Evolutionary conservation across 1,140 invertebrate species (phyloP), one percentile per base, ranked within the genome.

Genomic region (Drosophila setifemur): DNA sequence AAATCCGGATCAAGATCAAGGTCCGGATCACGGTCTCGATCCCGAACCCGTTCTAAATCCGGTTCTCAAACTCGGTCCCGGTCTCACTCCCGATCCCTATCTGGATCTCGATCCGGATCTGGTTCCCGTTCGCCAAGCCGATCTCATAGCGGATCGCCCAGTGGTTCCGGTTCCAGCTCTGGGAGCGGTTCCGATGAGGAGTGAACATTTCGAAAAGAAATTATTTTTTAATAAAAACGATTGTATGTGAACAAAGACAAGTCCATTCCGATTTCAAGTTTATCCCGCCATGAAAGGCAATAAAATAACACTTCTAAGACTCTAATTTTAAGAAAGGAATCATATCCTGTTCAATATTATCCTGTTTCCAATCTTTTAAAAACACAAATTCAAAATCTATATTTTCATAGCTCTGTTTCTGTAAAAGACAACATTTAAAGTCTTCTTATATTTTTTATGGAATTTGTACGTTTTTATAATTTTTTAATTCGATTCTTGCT

Each of bases 91-190:
- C 42, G 39, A 25, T 70, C 73, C 1, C 49, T 54, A 16, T 86
- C 78, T 0, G 58, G 58, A 5, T 79, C 74, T 3, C 70, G 77
- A 4, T 83, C 77, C 9, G 68, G 76, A 2, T 79, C 86, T 14
- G 73, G 57, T 9, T 91, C 89, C 4, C 88, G 88, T 25, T 89
- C 89, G 4, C 69, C 72, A n/a, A 72, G 68, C 11, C 89, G 88
- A 3, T 92, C 91, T 2, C 73, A 90, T 1, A 89, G 77, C 48
- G 70, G 68, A 4, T 74, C 86, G 4, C 73, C 73, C 2, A 87
- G 81, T 25, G 85, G 85, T 9, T 88, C 88, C 1, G 88, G 72
- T 23, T 73, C 79, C 4, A 89, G 83, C 14, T 87, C 85, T 21
- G 86, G 82, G 7, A 89, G 85, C 42, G 89, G 75, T 8, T 78